Conservation (phyloP, 2,113 vertebrate species). For the Amphiprion ocellaris region DNA sequence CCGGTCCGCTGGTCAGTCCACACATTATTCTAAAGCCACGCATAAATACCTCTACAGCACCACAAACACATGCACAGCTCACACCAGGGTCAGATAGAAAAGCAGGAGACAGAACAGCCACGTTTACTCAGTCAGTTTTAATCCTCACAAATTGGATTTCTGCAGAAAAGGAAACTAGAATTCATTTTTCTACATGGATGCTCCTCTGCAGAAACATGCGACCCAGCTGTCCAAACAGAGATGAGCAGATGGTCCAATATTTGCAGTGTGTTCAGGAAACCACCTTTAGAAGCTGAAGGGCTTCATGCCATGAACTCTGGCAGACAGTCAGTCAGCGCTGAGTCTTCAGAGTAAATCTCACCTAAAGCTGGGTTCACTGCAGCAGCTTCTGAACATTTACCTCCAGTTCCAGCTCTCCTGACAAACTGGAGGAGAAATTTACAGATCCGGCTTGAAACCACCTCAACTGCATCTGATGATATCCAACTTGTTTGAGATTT, state of each 20-base stretch:
- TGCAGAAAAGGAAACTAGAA: neutral
- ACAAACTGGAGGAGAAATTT: too few species aligned
- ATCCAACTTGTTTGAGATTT: too few species aligned
- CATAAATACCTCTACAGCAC: too few species aligned
- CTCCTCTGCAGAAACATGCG: neutral
- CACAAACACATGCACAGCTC: too few species aligned
- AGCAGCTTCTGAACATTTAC: too few species aligned
- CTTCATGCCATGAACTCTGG: neutral
- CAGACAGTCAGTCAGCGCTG: neutral
- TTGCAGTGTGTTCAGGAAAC: neutral
- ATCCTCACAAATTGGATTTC: neutral
- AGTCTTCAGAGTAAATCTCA: constrained; percentile 34
- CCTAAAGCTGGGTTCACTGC: constrained; percentile 2
- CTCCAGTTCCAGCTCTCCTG: too few species aligned
- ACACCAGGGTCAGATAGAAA: too few species aligned
- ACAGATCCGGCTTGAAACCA: too few species aligned
- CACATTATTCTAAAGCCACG: too few species aligned
- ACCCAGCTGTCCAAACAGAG: constrained; percentile 2
- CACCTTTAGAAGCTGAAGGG: neutral
- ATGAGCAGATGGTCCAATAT: neutral
- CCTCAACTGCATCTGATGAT: too few species aligned
- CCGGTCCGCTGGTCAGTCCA: neutral
- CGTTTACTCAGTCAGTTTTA: neutral
- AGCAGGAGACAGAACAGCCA: neutral
- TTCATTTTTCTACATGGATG: too few species aligned